Conservation (phyloP, 2,797 vertebrate species). For the Microctenopoma stevenorrisi region DNA sequence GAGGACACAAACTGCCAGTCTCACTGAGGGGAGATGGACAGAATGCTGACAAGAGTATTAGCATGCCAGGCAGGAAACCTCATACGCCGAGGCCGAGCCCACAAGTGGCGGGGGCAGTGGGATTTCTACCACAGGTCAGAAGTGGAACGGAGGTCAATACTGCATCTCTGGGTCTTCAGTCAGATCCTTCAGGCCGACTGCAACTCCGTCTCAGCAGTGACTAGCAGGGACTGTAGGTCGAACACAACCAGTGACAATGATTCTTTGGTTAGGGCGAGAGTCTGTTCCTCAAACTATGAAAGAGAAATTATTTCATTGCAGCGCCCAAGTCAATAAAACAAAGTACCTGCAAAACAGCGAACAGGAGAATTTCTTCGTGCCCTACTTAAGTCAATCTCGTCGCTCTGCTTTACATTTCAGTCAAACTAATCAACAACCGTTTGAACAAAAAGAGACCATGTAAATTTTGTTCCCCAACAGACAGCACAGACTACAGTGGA, state of each 20-base stretch:
- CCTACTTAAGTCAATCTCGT: slow-evolving; percentile 47
- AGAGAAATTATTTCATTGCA: slow-evolving; percentile 22
- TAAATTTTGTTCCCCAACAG: slow-evolving; percentile 51
- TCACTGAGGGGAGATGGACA: slow-evolving; percentile 60
- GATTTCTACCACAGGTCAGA: slow-evolving; percentile 64
- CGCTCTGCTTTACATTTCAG: slow-evolving; percentile 44
- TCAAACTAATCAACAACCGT: slow-evolving; percentile 63
- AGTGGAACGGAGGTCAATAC: slow-evolving; percentile 47
- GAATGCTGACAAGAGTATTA: slow-evolving; percentile 76
- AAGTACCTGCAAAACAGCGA: slow-evolving; percentile 19
- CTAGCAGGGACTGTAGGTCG: slow-evolving; percentile 17
- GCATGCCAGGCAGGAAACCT: slow-evolving; percentile 64
- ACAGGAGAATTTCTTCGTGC: slow-evolving; percentile 29
- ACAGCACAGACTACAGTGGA: slow-evolving; percentile 27
- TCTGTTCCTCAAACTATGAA: slow-evolving; percentile 27
- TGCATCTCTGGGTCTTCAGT: slow-evolving; percentile 38
- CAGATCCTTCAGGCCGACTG: slow-evolving; percentile 33
- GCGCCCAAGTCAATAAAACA: slow-evolving; percentile 1
- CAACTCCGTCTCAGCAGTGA: slow-evolving; percentile 43
- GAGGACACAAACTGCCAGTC: slow-evolving; percentile 40
- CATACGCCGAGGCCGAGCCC: slow-evolving; percentile 58
- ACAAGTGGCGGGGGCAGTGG: slow-evolving; percentile 32
- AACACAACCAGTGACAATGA: slow-evolving; percentile 1
- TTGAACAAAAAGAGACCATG: slow-evolving; percentile 55
- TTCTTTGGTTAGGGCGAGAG: slow-evolving; percentile 35